Evolutionary conservation across 2,888 invertebrate species (phyloP).

Genomic region (Plagiodera versicolora): DNA sequence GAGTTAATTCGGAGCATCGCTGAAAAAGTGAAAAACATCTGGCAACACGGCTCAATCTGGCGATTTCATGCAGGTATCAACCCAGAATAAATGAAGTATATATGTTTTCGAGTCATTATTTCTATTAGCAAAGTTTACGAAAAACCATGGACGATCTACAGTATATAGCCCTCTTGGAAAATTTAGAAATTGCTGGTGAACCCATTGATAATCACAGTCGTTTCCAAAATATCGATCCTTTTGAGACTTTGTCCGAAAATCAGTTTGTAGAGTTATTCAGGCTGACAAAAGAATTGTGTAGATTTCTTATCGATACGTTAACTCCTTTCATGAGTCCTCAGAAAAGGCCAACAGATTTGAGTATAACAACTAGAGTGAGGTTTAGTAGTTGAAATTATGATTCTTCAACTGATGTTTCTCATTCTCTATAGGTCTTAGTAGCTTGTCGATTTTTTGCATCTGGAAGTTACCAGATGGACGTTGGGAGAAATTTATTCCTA

Average conservation of each 20-base stretch:
- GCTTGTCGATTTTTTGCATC: slow-evolving; percentile 10
- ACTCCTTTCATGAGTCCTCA: slow-evolving; percentile 7
- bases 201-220: slow-evolving; percentile 4
- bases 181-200: background rate
- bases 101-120: too few relatives aligned
- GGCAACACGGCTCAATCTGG: too few relatives aligned
- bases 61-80: too few relatives aligned
- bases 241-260: slow-evolving; percentile 8
- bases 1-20: too few relatives aligned
- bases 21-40: too few relatives aligned
- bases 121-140: too few relatives aligned
- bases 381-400: too few relatives aligned
- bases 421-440: slow-evolving; percentile 6
- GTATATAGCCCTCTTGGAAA: background rate
- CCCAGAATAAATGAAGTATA: too few relatives aligned
- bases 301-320: slow-evolving; percentile 6
- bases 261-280: slow-evolving; percentile 7
- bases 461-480: slow-evolving; percentile 19
- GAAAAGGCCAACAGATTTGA: slow-evolving; percentile 2
- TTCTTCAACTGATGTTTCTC: background rate
- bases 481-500: slow-evolving; percentile 11
- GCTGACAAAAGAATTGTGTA: slow-evolving; percentile 6
- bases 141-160: background rate
- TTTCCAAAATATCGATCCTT: slow-evolving; percentile 3
- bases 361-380: background rate